Conservation (phyloP, 1,140 invertebrate genomes). For the Aradophagus sp. region DNA sequence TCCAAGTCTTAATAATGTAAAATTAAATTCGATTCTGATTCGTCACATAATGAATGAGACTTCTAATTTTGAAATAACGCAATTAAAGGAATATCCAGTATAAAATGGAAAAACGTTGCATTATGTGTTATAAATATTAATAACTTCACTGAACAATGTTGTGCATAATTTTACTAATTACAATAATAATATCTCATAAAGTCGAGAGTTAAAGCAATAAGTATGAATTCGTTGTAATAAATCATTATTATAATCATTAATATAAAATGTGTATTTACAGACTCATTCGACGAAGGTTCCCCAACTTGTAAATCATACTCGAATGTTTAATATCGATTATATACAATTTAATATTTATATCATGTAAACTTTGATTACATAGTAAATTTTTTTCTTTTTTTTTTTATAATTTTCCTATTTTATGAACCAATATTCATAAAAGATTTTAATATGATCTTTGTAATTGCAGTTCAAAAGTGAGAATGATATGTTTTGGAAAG, state of each 20-base stretch:
- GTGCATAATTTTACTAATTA: too few species aligned
- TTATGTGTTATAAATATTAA: too few species aligned
- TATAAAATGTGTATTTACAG: slow-evolving; percentile 59
- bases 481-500: slow-evolving; percentile 35
- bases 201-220: slow-evolving; percentile 18
- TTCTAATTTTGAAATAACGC: too few species aligned
- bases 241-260: slow-evolving; percentile 32
- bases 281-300: slow-evolving; percentile 55
- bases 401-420: too few species aligned
- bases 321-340: slow-evolving; percentile 56
- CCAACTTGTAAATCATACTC: slow-evolving; percentile 53
- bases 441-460: slow-evolving; percentile 30
- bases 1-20: too few species aligned
- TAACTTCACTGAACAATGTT: too few species aligned
- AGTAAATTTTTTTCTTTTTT: slow-evolving; percentile 33
- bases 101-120: too few species aligned
- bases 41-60: too few species aligned
- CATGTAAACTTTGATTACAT: slow-evolving; percentile 48
- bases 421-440: slow-evolving; percentile 29
- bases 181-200: too few species aligned
- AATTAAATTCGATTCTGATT: too few species aligned
- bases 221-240: slow-evolving; percentile 45
- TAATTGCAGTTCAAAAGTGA: slow-evolving; percentile 22
- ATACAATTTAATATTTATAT: slow-evolving; percentile 59
- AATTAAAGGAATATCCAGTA: too few species aligned